Evolutionary conservation across 2,797 vertebrate species (phyloP).

Genomic region (Saxicola maurus): DNA sequence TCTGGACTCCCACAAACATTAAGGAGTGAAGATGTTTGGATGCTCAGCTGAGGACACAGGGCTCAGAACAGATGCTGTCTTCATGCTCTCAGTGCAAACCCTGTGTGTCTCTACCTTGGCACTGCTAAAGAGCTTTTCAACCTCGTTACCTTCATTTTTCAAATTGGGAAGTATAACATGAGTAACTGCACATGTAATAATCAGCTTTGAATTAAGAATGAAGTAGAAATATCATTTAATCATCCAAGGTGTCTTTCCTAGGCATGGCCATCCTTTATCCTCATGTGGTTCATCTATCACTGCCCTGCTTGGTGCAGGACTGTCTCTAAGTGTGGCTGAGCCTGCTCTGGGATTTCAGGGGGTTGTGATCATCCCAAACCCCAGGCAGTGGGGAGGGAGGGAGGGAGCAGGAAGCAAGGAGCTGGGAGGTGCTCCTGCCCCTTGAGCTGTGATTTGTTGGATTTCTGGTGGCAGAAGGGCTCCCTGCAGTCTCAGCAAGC

Average conservation of each 20-base stretch:
- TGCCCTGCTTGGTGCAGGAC: background rate
- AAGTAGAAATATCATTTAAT: conserved; percentile 47
- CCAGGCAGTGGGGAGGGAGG: background rate
- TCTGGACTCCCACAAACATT: no score
- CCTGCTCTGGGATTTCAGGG: background rate
- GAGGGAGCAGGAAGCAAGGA: background rate
- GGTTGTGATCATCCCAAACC: background rate
- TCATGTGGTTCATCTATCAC: background rate
- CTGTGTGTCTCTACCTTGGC: background rate
- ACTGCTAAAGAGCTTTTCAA: background rate
- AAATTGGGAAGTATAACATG: background rate
- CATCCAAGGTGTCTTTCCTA: conserved; percentile 16
- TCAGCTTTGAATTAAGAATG: conserved; percentile 48
- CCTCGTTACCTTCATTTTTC: conserved; percentile 9
- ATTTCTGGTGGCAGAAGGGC: background rate
- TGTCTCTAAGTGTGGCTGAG: background rate
- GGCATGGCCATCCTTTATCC: background rate
- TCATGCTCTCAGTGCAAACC: background rate
- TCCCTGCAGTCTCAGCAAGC: background rate
- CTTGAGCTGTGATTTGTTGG: background rate
- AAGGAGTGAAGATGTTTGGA: background rate
- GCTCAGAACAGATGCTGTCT: background rate
- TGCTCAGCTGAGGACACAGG: background rate
- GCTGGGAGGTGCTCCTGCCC: background rate
- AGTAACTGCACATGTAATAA: conserved; percentile 38